Percentiles rank a stretch among this genome's conserved stretches.
Evolutionary conservation across 2,797 vertebrate species (phyloP).

Genomic region (Spinus pinus): DNA sequence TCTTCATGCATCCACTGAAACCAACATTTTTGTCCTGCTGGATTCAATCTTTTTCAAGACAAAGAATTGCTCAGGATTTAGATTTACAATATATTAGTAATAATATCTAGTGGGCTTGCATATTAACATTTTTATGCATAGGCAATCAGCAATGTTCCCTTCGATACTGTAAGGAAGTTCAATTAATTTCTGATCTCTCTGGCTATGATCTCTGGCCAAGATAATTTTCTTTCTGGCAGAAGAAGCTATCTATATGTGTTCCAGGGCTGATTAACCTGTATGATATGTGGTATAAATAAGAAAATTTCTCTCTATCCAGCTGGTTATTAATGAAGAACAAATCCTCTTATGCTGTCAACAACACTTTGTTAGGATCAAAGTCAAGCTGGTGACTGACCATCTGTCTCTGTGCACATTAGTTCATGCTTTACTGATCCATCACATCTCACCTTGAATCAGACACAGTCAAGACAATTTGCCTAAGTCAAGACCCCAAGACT

Average conservation of each 20-base stretch:
- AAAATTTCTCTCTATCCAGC: background rate
- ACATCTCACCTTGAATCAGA: background rate
- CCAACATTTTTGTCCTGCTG: background rate
- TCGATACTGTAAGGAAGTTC: background rate
- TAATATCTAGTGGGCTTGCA: background rate
- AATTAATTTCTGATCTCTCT: background rate
- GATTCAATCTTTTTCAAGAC: background rate
- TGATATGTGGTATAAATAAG: background rate
- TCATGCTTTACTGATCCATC: background rate
- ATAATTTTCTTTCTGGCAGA: slow-evolving; percentile 26
- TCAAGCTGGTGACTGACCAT: background rate
- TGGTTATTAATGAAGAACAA: slow-evolving; percentile 18
- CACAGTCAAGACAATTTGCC: background rate
- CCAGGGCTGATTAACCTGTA: background rate
- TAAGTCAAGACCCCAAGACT: background rate
- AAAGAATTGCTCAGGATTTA: background rate
- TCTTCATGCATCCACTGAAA: background rate
- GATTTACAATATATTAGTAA: background rate
- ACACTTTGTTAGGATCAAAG: background rate
- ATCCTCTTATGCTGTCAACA: background rate
- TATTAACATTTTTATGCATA: background rate
- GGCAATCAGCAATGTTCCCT: background rate
- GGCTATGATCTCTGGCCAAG: background rate
- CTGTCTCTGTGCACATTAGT: background rate
- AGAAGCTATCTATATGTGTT: background rate